Evolutionary conservation across 2,797 vertebrate genomes (phyloP).

Genomic region (Pangasius larnaudii): DNA sequence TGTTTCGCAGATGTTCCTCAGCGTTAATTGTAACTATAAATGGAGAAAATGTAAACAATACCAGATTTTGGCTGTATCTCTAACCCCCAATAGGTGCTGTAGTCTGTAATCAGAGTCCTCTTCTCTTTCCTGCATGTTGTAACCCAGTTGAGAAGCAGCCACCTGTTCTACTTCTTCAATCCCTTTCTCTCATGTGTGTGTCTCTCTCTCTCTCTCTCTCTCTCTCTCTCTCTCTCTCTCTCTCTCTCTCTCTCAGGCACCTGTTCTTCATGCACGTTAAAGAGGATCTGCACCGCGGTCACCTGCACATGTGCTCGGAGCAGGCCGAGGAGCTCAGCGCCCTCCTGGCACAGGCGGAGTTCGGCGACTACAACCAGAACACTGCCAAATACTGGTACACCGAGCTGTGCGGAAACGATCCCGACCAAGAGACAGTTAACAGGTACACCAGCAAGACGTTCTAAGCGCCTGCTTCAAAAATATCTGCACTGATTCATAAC

Average conservation of each 20-base stretch:
- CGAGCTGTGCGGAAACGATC: slow-evolving; percentile 87
- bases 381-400: slow-evolving; percentile 94
- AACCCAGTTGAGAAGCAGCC: background rate
- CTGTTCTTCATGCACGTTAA: slow-evolving; percentile 95
- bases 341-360: slow-evolving; percentile 91
- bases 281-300: slow-evolving; percentile 92
- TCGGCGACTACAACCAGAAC: slow-evolving; percentile 97
- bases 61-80: background rate
- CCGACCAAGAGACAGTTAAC: slow-evolving; percentile 78
- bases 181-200: background rate
- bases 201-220: slow-evolving; percentile 18
- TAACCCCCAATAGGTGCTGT: background rate
- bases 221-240: slow-evolving; percentile 1
- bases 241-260: slow-evolving; percentile 75
- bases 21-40: background rate
- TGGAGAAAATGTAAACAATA: background rate
- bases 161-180: slow-evolving; percentile 10
- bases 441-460: slow-evolving; percentile 75
- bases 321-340: slow-evolving; percentile 92
- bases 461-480: background rate
- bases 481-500: background rate
- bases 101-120: background rate
- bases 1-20: background rate
- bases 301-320: slow-evolving; percentile 89
- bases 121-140: background rate